Conservation (phyloP, 2,888 invertebrate genomes). For the Caenorhabditis imperialis region DNA sequence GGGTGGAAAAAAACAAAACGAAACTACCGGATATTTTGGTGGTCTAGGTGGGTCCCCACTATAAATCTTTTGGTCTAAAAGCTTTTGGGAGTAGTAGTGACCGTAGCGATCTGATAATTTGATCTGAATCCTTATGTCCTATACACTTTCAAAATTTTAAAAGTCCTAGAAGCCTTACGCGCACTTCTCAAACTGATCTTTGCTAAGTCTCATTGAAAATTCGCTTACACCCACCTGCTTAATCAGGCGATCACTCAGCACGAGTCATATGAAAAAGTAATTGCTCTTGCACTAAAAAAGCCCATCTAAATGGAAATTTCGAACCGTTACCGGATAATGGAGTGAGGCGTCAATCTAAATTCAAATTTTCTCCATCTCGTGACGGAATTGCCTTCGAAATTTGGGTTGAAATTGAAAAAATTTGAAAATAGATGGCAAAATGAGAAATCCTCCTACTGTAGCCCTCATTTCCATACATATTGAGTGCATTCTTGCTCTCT, state of each 20-base stretch:
- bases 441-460: constrained; percentile 12
- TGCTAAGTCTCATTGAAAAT: background rate
- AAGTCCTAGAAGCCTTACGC: background rate
- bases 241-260: too few species aligned
- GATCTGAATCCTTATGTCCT: too few species aligned
- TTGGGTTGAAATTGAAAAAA: too few species aligned
- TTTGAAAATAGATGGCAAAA: background rate
- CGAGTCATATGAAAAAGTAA: too few species aligned
- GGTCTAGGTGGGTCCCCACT: too few species aligned
- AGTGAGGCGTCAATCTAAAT: constrained; percentile 27
- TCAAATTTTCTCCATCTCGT: constrained; percentile 34
- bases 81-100: too few species aligned
- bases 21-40: too few species aligned
- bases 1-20: too few species aligned
- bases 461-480: constrained; percentile 44
- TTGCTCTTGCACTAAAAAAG: background rate
- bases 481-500: background rate
- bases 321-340: constrained; percentile 9
- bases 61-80: too few species aligned
- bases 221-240: too few species aligned
- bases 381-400: constrained; percentile 1
- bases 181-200: constrained; percentile 1
- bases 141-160: background rate
- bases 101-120: too few species aligned
- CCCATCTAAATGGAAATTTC: constrained; percentile 44